Percentiles rank a stretch among this genome's conserved stretches.
These are phyloP conservation scores for Platycheirus rosarum DNA, from an alignment of 2,888 invertebrate genomes.

Conservation along the genomic window DNA sequence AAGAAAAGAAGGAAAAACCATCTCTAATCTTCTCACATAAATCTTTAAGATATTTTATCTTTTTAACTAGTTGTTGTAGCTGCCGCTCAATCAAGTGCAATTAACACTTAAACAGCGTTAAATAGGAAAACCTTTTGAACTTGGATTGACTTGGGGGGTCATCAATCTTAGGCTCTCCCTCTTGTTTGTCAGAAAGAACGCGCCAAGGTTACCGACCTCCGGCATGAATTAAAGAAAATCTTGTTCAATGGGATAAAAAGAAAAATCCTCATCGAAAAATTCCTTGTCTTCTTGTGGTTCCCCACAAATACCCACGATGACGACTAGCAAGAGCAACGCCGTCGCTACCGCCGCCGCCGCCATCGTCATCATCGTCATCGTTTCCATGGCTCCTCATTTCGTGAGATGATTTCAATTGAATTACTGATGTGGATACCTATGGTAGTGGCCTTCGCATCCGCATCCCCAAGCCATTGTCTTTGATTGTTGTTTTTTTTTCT, in stretches of 20 bases:
- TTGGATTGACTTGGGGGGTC: conserved; percentile 64
- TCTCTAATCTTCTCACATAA: conserved; percentile 39
- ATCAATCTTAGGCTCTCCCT: conserved; percentile 55
- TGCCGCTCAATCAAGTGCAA: conserved; percentile 71
- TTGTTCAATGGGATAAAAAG: conserved; percentile 4
- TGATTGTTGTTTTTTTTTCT: conserved; percentile 24
- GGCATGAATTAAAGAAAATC: conserved; percentile 34
- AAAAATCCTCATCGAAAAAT: conserved; percentile 46
- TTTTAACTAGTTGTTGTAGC: conserved; percentile 61
- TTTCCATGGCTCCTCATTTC: conserved; percentile 28
- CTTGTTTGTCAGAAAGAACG: conserved; percentile 24
- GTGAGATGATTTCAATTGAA: conserved; percentile 68
- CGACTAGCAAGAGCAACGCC: conserved; percentile 3
- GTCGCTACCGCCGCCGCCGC: neutral
- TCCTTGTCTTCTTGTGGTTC: conserved; percentile 30
- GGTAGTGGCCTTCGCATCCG: neutral
- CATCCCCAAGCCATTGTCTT: conserved; percentile 1
- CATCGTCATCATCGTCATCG: neutral
- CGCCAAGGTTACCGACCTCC: conserved; percentile 63
- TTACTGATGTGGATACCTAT: conserved; percentile 48
- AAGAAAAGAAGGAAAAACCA: neutral
- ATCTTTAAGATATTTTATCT: conserved; percentile 32
- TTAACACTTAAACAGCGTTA: conserved; percentile 68
- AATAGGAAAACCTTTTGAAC: conserved; percentile 68
- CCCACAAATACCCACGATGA: conserved; percentile 16